Base-by-base conservation (phyloP, 2,797 vertebrate species). In the Benthosema pterotum region DNA sequence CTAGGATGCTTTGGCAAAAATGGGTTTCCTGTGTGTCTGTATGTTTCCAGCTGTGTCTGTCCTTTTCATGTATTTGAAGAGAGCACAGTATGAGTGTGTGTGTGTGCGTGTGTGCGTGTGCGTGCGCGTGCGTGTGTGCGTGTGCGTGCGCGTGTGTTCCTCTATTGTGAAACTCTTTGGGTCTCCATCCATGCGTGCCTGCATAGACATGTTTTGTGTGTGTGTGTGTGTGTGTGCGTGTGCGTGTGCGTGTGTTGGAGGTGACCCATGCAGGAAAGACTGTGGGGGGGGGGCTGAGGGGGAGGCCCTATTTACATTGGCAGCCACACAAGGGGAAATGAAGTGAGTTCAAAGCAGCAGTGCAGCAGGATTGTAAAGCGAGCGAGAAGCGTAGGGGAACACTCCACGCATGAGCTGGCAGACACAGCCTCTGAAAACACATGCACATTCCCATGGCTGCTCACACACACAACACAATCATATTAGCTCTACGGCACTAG, bases 281-380 rank as follows among this genome's bases (percentile, higher is more conserved):
- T 65, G 78, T 83, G 88, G 28, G 60, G 79, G 67, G 59, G 74
- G 22, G 5, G 22, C 1, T 32, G 28, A 32, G 28, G 28, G 32
- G 32, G 32, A 86, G 84, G 69, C 73, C 64, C 67, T 91, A 82
- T 95, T 95, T 95, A 92, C 85, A 75, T 90, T 95, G 94, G 93
- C 94, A 93, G 86, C 80, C 75, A 67, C 85, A 87, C 84, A 89
- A 91, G 89, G 90, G 91, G 89, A 91, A 93, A 90, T 83, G 67
- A 91, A 91, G 88, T 89, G 88, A 91, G 92, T 94, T 96, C 93
- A 95, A 94, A 96, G 93, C 72, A 1, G 69, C 65, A 64, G 72
- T 78, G 78, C 82, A 83, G 86, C 79, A 87, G 88, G 90, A 88
- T 87, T 88, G 83, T 87, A 83, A 85, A 85, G 83, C 4, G 60